Evolutionary conservation across 2,888 invertebrate genomes (phyloP), one percentile per base, ranked within the genome.

Genomic region (Noctua pronuba): DNA sequence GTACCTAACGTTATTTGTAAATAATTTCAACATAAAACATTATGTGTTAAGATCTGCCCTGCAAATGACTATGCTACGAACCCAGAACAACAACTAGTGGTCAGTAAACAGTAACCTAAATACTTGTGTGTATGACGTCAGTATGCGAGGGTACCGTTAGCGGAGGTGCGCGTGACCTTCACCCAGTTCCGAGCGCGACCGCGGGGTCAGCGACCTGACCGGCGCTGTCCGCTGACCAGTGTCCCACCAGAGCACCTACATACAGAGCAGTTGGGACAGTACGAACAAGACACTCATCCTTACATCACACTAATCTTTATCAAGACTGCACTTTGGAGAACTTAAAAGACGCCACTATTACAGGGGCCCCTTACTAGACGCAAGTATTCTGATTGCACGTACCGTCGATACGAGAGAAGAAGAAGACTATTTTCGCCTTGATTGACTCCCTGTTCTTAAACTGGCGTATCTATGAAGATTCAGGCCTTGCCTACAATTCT

Each of bases 151-250:
- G 69, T 77, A 77, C 88, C 78, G 86, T 82, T 85, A 86, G 31
- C 86, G 87, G 78, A 79, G 82, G 67, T 58, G 78, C 74, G 68
- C 49, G 84, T 86, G 90, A 88, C 89, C 90, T 90, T 90, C 90
- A 90, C 90, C 90, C 78, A 87, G 79, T 82, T 84, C 64, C 49
- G 38, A 73, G 21, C 4, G 8, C 46, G 60, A 5, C 24, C 46
- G 68, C 41, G 58, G 64, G 83, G 79, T 75, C 84, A 60, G 28
- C 49, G 83, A 85, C 84, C 74, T 66, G 38, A 13, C 55, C 55
- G 13, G 28, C 80, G 60, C 35, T 67, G 80, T 67, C 69, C 82
- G 44, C 65, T 44, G 46, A 21, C 28, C 69, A 62, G 44, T 31
- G 18, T 31, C 18, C 49, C 44, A 70, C 21, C n/a, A n/a, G n/a